Percentiles rank a stretch among this genome's conserved stretches.
Evolutionary conservation across 2,888 invertebrate species (phyloP).

Genomic region (Sycophila texana): DNA sequence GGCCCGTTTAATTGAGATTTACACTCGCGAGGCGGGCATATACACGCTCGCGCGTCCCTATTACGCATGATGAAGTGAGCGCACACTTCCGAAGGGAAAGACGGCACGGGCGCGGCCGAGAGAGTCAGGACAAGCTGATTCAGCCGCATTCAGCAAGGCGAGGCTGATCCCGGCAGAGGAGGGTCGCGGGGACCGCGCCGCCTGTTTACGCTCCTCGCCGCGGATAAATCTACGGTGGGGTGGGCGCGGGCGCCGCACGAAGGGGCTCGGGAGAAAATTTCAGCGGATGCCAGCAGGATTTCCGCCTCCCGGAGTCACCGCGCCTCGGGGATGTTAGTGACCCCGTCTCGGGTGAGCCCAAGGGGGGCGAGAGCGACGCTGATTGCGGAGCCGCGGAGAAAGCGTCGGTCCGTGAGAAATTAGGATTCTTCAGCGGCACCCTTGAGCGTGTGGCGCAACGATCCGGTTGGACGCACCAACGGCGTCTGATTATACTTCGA

Average conservation of each 20-base stretch:
- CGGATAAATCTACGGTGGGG: slow-evolving; percentile 63
- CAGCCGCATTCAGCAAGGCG: slow-evolving; percentile 68
- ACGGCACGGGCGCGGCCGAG: slow-evolving; percentile 29
- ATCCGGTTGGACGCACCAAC: too few relatives aligned
- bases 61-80: slow-evolving; percentile 63
- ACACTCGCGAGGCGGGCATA: slow-evolving; percentile 29
- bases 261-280: slow-evolving; percentile 20
- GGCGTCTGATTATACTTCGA: too few relatives aligned
- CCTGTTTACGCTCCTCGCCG: slow-evolving; percentile 59
- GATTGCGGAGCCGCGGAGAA: slow-evolving; percentile 24
- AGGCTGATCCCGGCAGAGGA: slow-evolving; percentile 61
- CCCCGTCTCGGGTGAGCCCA: background rate
- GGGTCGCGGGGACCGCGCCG: slow-evolving; percentile 1
- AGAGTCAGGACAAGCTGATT: slow-evolving; percentile 69
- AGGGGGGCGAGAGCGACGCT: slow-evolving; percentile 6
- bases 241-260: background rate
- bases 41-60: slow-evolving; percentile 46
- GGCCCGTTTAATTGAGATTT: slow-evolving; percentile 56
- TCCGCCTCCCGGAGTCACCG: slow-evolving; percentile 28
- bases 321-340: slow-evolving; percentile 27
- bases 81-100: slow-evolving; percentile 14
- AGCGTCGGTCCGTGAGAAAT: slow-evolving; percentile 26
- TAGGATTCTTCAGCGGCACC: slow-evolving; percentile 18
- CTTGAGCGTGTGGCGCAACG: too few relatives aligned
- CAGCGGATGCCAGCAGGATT: slow-evolving; percentile 51